phyloP scores from a whole-genome alignment of 2,797 vertebrate genomes.

The Chrysolophus pictus region DNA sequence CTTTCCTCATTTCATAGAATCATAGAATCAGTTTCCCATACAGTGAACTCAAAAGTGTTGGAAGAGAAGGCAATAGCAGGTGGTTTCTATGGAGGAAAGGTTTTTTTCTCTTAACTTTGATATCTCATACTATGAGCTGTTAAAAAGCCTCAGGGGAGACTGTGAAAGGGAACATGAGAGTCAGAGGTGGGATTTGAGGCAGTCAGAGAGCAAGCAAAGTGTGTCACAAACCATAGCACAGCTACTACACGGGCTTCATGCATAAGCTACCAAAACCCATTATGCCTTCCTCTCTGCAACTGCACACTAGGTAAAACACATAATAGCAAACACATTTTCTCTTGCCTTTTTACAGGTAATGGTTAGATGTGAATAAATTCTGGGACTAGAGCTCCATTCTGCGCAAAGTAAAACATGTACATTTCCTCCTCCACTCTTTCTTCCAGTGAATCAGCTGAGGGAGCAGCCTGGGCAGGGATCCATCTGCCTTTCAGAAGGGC shows the following conservation, averaged over 20 bases:
- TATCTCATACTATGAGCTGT: background rate
- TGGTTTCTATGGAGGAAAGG: background rate
- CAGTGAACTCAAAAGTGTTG: background rate
- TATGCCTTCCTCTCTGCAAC: background rate
- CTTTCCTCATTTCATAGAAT: background rate
- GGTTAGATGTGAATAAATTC: background rate
- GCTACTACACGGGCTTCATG: background rate
- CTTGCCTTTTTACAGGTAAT: background rate
- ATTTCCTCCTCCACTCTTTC: background rate
- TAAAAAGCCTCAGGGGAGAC: background rate
- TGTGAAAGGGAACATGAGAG: background rate
- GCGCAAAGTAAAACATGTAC: background rate
- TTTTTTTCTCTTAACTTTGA: background rate
- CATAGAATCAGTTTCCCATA: background rate
- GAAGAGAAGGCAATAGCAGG: background rate
- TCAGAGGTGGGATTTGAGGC: background rate
- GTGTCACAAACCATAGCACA: background rate
- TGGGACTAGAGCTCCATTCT: background rate
- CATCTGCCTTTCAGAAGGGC: background rate
- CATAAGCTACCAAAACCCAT: background rate
- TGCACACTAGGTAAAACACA: background rate
- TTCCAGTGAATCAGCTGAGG: background rate
- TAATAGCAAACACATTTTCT: fast-evolving
- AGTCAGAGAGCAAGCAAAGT: background rate
- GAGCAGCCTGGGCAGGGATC: background rate